These are phyloP conservation scores for Psilopsiagon aymara DNA, from an alignment of 2,113 vertebrate genomes.

Conservation along the genomic window DNA sequence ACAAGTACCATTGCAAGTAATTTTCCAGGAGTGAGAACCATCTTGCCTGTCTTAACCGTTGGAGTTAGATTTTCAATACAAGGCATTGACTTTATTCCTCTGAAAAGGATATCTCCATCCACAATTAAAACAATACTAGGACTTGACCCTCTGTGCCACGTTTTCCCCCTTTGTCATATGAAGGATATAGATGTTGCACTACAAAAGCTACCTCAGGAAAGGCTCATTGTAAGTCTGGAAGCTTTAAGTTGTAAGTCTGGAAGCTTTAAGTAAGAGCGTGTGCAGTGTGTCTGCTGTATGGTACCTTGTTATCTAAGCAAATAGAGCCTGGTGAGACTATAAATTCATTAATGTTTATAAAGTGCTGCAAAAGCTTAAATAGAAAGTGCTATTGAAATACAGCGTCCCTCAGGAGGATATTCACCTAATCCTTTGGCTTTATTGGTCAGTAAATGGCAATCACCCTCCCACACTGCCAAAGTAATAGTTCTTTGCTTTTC, in stretches of 20 bases:
- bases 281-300: not conserved
- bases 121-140: not conserved
- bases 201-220: not conserved
- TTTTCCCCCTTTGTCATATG: not conserved
- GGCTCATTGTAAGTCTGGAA: not conserved
- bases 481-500: not conserved
- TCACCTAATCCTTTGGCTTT: not conserved
- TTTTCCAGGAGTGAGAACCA: not conserved
- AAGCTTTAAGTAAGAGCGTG: not conserved
- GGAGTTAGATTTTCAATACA: not conserved
- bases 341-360: not conserved
- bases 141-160: not conserved
- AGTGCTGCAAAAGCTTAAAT: not conserved
- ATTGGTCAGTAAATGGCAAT: not conserved
- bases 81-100: not conserved
- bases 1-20: not conserved
- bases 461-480: not conserved
- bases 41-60: not conserved
- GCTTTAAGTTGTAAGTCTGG: not conserved
- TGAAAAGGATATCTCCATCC: not conserved
- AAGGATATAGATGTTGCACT: not conserved
- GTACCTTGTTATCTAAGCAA: not conserved
- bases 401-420: not conserved
- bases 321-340: not conserved
- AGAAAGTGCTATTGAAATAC: not conserved